Base-by-base conservation (phyloP, 2,797 vertebrate genomes). In the Catharus ustulatus region DNA sequence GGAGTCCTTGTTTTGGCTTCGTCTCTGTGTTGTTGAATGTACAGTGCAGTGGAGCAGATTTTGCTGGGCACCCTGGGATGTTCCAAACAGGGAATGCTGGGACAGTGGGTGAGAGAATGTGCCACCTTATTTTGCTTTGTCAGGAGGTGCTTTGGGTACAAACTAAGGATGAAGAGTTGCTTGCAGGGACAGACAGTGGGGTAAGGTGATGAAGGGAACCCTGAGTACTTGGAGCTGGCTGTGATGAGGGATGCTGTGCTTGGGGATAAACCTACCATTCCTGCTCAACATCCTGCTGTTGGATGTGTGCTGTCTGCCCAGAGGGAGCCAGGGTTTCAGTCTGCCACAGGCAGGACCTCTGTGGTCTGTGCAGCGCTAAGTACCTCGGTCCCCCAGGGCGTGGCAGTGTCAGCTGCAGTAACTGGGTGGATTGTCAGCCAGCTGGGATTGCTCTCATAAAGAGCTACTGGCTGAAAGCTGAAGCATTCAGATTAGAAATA, bases 401-500 rank as follows among this genome's bases (percentile, higher is more conserved):
- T 22, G 0, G 13, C 77, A 55, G 5, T 30, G 57, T 58, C 74
- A 90, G 6, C 86, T 79, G 77, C 71, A 90, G 77, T 73, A 36
- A 72, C 27, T 0, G 1, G 24, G 26, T 86, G 63, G 67, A 82
- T 89, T 91, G 67, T 61, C 80, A 90, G 86, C 94, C 86, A 92
- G 88, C 88, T 92, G 90, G 92, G 90, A 67, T 79, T 83, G 74
- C 67, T 84, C 40, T 67, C 3, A 3, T 42, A 46, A 77, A 93
- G 75, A 93, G 63, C 86, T 82, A 30, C 67, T 73, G 83, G 43
- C 80, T 86, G 78, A 87, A 82, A 89, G 59, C 89, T 79, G 80
- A 76, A 94, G 80, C 12, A 3, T 81, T 92, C 77, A 36, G 67
- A 79, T 71, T 95, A 86, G 88, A 90, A 93, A 55, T 89, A 90